A percentile compares a stretch with the other conserved stretches of the same genome.
phyloP scores from a whole-genome alignment of 2,888 invertebrate species.

The Ecliptopera silaceata region DNA sequence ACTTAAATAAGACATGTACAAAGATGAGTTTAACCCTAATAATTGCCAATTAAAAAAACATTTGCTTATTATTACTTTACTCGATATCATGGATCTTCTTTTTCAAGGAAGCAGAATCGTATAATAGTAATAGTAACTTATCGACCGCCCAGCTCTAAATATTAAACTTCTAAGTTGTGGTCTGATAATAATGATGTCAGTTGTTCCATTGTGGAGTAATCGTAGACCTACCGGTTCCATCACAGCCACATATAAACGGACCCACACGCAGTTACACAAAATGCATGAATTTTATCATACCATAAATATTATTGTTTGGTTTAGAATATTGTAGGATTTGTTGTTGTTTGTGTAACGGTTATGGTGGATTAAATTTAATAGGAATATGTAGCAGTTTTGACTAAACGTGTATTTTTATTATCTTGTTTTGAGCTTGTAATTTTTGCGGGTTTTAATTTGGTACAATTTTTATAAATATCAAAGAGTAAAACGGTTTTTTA shows the following conservation, averaged over 20 bases:
- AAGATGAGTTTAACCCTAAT: too few species aligned
- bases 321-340: constrained; percentile 27
- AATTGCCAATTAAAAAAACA: too few species aligned
- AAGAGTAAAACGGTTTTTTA: too few species aligned
- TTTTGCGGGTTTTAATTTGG: too few species aligned
- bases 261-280: not conserved
- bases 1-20: too few species aligned
- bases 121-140: not conserved
- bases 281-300: constrained; percentile 18
- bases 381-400: not conserved
- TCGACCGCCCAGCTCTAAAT: not conserved
- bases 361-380: constrained; percentile 19
- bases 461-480: too few species aligned
- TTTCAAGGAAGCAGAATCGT: too few species aligned
- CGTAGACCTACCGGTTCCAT: not conserved
- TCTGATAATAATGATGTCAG: not conserved
- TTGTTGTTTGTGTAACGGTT: constrained; percentile 20
- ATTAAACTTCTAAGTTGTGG: not conserved
- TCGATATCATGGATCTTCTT: too few species aligned
- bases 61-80: too few species aligned
- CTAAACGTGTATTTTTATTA: not conserved
- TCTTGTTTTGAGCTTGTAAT: not conserved
- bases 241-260: not conserved
- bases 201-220: not conserved
- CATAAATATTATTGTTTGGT: constrained; percentile 27